These are phyloP conservation scores for Sinhomidia bicolor DNA, from an alignment of 2,888 invertebrate genomes.

Conservation along the genomic window DNA sequence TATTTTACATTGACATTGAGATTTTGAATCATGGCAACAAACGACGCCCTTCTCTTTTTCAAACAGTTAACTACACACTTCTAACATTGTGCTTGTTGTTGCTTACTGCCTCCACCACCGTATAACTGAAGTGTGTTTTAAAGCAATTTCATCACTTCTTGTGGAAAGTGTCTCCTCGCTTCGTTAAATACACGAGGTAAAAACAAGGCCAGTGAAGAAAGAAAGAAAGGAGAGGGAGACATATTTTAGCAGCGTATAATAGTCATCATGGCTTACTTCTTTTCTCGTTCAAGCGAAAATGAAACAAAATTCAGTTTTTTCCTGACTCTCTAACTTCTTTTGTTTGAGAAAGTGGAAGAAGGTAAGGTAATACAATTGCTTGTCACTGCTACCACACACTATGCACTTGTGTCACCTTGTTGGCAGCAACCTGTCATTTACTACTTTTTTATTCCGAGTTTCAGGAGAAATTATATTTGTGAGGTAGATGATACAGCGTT, in stretches of 20 bases:
- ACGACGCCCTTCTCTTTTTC: neutral
- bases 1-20: neutral
- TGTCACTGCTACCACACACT: slow-evolving; percentile 29
- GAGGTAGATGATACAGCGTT: neutral
- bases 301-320: slow-evolving; percentile 50
- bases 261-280: neutral
- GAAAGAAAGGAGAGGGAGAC: neutral
- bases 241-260: neutral
- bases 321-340: slow-evolving; percentile 32
- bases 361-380: slow-evolving; percentile 56
- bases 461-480: slow-evolving; percentile 23
- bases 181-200: slow-evolving; percentile 34
- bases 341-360: slow-evolving; percentile 27
- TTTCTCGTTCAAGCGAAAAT: slow-evolving; percentile 39
- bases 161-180: slow-evolving; percentile 22
- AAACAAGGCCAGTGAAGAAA: no score
- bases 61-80: no score
- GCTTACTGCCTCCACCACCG: neutral
- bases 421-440: slow-evolving; percentile 57
- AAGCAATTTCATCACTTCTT: slow-evolving; percentile 19
- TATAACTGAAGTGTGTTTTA: neutral
- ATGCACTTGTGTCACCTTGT: slow-evolving; percentile 54
- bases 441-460: slow-evolving; percentile 33
- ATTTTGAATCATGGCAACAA: neutral
- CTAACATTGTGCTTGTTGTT: no score